phyloP scores from a whole-genome alignment of 2,888 invertebrate genomes.

The Rapana venosa region DNA sequence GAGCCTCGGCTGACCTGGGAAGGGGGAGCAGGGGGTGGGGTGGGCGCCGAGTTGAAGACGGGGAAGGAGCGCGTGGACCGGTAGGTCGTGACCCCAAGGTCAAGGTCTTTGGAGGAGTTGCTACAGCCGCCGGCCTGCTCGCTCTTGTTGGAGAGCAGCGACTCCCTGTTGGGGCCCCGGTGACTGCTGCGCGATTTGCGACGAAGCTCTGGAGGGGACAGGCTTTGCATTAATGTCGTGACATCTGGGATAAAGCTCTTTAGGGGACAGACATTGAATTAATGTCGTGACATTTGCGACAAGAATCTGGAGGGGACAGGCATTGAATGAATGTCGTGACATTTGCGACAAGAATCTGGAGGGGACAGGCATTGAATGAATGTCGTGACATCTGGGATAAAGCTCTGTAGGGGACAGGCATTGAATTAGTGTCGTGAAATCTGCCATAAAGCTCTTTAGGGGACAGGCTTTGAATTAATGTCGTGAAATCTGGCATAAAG shows the following conservation, averaged over 20 bases:
- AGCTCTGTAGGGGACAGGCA: no score
- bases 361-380: no score
- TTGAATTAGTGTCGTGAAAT: no score
- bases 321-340: no score
- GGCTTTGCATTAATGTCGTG: neutral
- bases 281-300: no score
- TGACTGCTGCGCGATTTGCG: neutral
- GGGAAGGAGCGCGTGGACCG: constrained; percentile 44
- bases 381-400: no score
- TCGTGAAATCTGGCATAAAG: no score
- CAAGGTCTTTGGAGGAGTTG: constrained; percentile 41
- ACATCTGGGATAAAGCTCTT: no score
- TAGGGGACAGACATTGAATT: neutral
- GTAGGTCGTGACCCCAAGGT: constrained; percentile 45
- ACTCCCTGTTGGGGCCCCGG: constrained; percentile 37
- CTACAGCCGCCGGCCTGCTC: constrained; percentile 38
- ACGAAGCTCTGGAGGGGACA: neutral
- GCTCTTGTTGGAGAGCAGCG: constrained; percentile 42
- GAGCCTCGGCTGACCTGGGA: constrained; percentile 23
- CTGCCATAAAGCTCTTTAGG: no score
- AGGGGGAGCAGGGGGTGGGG: neutral
- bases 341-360: no score
- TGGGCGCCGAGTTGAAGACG: constrained; percentile 31
- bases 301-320: no score
- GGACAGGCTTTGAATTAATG: no score